phyloP scores from a whole-genome alignment of 2,888 invertebrate species.

The Stenchaetothrips biformis region DNA sequence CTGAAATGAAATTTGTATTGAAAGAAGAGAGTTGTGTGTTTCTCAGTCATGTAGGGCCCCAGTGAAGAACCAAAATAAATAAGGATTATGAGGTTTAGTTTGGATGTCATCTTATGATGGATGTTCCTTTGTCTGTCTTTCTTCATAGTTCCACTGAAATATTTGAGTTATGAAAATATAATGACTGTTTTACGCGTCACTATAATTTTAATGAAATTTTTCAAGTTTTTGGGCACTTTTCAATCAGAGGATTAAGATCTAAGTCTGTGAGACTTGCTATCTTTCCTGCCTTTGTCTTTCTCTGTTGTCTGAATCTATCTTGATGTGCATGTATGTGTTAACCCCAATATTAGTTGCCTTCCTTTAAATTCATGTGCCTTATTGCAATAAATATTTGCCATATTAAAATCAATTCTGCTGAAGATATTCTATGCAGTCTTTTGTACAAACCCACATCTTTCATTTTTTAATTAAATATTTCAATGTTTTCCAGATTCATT shows the following conservation, averaged over 20 bases:
- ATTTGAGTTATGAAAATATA: neutral
- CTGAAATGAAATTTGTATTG: neutral
- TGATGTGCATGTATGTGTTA: conserved; percentile 19
- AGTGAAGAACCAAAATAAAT: conserved; percentile 28
- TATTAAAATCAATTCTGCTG: too few relatives aligned
- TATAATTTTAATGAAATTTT: too few relatives aligned
- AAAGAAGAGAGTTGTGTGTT: conserved; percentile 1
- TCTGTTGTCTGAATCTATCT: conserved; percentile 2
- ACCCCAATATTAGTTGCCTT: conserved; percentile 15
- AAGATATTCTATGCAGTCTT: too few relatives aligned
- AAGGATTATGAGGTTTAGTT: conserved; percentile 32
- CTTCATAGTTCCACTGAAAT: conserved; percentile 27
- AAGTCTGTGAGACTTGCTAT: conserved; percentile 1
- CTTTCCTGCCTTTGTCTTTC: neutral
- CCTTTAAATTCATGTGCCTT: neutral
- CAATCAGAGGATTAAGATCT: neutral
- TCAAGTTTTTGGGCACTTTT: too few relatives aligned
- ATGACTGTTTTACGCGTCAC: too few relatives aligned
- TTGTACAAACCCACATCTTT: too few relatives aligned
- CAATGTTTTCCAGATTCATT: too few relatives aligned
- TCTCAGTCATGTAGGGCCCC: neutral
- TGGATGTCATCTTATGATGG: conserved; percentile 28
- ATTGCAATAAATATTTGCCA: neutral
- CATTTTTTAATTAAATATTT: too few relatives aligned
- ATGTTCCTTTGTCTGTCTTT: conserved; percentile 33